These are phyloP conservation scores for Chaenocephalus aceratus DNA, from an alignment of 2,113 vertebrate species.

Conservation along the genomic window DNA sequence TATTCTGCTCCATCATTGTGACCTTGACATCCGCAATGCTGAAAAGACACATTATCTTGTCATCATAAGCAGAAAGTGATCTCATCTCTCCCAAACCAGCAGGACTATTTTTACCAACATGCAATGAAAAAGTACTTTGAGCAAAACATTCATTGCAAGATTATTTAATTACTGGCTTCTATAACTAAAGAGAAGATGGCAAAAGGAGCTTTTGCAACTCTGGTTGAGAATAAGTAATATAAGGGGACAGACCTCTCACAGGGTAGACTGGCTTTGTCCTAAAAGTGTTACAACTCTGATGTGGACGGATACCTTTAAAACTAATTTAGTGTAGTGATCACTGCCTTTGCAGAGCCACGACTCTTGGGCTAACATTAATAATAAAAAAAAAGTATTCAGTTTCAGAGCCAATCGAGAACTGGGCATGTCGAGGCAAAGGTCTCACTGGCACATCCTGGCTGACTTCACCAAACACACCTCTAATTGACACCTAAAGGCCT, in stretches of 20 bases:
- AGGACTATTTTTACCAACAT: slow-evolving; percentile 47
- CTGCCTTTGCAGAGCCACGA: not conserved
- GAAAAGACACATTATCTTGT: slow-evolving; percentile 74
- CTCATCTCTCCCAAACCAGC: slow-evolving; percentile 27
- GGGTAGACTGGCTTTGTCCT: not conserved
- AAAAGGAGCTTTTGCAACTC: not conserved
- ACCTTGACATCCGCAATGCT: slow-evolving; percentile 79
- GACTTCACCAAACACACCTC: not conserved
- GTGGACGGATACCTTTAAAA: not conserved
- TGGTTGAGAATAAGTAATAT: not conserved
- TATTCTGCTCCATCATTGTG: slow-evolving; percentile 76
- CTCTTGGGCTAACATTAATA: not conserved
- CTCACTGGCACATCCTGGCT: not conserved
- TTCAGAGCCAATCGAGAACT: not conserved
- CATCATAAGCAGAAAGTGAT: slow-evolving; percentile 72
- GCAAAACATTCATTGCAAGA: not conserved
- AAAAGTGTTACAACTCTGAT: no score
- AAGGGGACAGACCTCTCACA: not conserved
- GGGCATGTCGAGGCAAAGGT: slow-evolving; percentile 71
- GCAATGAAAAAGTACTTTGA: slow-evolving; percentile 42
- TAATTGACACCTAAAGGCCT: slow-evolving; percentile 7
- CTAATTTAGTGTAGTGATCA: not conserved
- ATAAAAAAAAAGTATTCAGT: not conserved
- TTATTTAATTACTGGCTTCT: not conserved
- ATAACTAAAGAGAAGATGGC: not conserved